phyloP scores from a whole-genome alignment of 2,113 vertebrate species.

The Archilochus colubris region DNA sequence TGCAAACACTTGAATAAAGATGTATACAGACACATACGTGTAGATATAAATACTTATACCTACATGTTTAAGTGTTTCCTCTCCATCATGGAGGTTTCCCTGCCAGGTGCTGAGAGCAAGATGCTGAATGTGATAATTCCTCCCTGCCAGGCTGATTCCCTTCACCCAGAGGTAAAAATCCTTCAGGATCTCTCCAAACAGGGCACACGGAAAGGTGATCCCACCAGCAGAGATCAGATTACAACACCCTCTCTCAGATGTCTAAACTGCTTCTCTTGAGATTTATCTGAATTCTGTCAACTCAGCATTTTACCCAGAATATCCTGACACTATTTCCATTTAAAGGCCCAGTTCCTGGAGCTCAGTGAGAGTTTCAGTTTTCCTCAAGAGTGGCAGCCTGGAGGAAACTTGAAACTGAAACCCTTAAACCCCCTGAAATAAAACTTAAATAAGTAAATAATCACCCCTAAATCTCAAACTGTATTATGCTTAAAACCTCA shows the following conservation, averaged over 20 bases:
- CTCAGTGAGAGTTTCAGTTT: background rate
- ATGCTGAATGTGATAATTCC: background rate
- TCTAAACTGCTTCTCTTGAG: background rate
- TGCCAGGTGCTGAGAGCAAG: background rate
- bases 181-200: background rate
- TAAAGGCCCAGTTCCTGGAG: background rate
- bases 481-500: background rate
- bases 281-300: background rate
- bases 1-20: background rate
- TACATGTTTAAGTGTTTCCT: fast-evolving
- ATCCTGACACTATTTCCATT: background rate
- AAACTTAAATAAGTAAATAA: background rate
- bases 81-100: background rate
- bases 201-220: background rate
- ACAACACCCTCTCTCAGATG: fast-evolving
- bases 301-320: background rate
- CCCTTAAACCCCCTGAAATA: background rate
- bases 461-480: background rate
- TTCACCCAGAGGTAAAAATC: background rate
- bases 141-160: background rate
- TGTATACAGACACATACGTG: fast-evolving
- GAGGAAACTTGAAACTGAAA: background rate
- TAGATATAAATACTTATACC: fast-evolving
- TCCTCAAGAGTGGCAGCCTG: background rate
- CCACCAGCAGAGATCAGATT: background rate